phyloP scores from a whole-genome alignment of 2,888 invertebrate genomes.

The Coleophora deauratella region DNA sequence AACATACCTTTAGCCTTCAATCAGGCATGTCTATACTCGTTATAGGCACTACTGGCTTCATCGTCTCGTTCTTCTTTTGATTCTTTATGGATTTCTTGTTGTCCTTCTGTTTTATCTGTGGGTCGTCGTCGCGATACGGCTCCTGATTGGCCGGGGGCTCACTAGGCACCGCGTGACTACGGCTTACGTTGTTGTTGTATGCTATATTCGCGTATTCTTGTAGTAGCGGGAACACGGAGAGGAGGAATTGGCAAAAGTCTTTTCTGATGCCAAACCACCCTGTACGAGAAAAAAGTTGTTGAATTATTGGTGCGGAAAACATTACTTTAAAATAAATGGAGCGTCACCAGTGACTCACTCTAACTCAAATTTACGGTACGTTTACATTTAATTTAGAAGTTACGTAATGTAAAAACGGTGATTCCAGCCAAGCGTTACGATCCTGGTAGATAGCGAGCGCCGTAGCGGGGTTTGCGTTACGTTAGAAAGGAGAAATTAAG shows the following conservation, averaged over 20 bases:
- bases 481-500: too few relatives aligned
- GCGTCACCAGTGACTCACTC: too few relatives aligned
- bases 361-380: too few relatives aligned
- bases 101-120: slow-evolving; percentile 64
- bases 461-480: too few relatives aligned
- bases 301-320: too few relatives aligned
- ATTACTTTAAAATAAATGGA: too few relatives aligned
- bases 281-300: slow-evolving; percentile 54
- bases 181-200: slow-evolving; percentile 80
- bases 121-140: slow-evolving; percentile 62
- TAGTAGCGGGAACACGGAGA: slow-evolving; percentile 93
- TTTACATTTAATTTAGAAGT: too few relatives aligned
- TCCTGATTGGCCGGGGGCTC: slow-evolving; percentile 55
- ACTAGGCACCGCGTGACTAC: slow-evolving; percentile 39
- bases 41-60: slow-evolving; percentile 91
- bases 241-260: slow-evolving; percentile 97
- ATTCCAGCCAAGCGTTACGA: too few relatives aligned
- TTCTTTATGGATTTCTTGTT: slow-evolving; percentile 78
- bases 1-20: too few relatives aligned
- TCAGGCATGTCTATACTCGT: slow-evolving; percentile 94
- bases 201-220: slow-evolving; percentile 99
- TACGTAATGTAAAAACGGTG: too few relatives aligned
- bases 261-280: slow-evolving; percentile 99
- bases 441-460: too few relatives aligned
- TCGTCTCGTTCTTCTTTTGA: slow-evolving; percentile 83